These are phyloP conservation scores for Sus cebifrons DNA, from an alignment of 2,797 vertebrate species.

Conservation along the genomic window DNA sequence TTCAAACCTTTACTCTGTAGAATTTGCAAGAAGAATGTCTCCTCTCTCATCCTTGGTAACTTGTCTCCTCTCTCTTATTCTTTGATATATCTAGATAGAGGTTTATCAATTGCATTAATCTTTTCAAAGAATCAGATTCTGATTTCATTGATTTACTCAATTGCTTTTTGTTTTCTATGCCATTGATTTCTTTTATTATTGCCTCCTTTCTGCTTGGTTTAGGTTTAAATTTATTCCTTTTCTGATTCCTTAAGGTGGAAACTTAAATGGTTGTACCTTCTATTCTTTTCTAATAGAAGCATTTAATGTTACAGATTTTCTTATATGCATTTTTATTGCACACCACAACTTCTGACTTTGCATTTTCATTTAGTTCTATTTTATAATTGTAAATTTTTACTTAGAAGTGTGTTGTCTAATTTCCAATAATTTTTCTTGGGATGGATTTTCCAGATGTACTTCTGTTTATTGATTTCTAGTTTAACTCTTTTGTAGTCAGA, in stretches of 20 bases:
- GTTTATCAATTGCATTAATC: neutral
- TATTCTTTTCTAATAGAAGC: neutral
- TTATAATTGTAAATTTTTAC: conserved; percentile 20
- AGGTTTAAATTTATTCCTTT: neutral
- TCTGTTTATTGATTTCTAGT: neutral
- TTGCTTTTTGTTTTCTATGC: conserved; percentile 11
- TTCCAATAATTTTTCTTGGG: conserved; percentile 1
- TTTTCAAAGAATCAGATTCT: conserved; percentile 43
- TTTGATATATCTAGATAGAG: neutral
- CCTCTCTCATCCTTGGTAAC: neutral
- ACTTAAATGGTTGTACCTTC: neutral
- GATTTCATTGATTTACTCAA: neutral
- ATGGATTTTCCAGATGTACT: neutral
- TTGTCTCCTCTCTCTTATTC: neutral
- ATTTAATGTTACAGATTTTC: neutral
- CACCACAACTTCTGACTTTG: neutral
- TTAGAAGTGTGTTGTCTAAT: neutral
- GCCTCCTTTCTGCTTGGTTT: neutral
- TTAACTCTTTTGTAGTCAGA: conserved; percentile 26
- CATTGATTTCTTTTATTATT: neutral
- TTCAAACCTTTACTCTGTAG: neutral
- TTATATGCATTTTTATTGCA: neutral
- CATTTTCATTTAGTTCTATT: conserved; percentile 49
- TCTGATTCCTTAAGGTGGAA: conserved; percentile 8
- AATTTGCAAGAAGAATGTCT: neutral